Conservation (phyloP, 2,888 invertebrate genomes). For the Bhutanitis thaidina region DNA sequence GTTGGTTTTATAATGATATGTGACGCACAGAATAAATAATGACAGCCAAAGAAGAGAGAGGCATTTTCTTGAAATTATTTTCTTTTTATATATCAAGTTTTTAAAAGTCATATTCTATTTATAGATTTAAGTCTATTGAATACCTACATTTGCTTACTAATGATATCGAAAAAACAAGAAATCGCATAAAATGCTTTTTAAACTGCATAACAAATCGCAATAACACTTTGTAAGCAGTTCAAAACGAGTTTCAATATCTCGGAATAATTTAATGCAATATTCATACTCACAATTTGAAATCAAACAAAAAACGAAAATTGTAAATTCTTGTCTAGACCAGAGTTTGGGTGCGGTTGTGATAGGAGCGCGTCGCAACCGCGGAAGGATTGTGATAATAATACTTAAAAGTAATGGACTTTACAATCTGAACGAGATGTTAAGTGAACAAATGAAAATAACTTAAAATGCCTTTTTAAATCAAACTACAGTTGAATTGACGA, state of each 20-base stretch:
- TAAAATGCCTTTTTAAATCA: not conserved
- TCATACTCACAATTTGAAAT: constrained; percentile 1
- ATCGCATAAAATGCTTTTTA: constrained; percentile 4
- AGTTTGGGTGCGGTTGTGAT: constrained; percentile 13
- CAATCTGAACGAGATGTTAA: constrained; percentile 13
- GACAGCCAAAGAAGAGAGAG: too few relatives aligned
- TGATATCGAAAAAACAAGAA: constrained; percentile 15
- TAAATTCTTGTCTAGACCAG: constrained; percentile 14
- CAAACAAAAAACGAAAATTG: constrained; percentile 8
- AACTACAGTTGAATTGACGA: not conserved
- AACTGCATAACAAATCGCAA: constrained; percentile 8
- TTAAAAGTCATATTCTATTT: too few relatives aligned
- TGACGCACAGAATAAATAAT: too few relatives aligned
- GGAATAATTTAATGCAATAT: constrained; percentile 16
- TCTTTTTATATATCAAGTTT: too few relatives aligned
- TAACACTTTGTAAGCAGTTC: constrained; percentile 6
- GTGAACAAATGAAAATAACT: constrained; percentile 1
- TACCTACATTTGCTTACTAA: too few relatives aligned
- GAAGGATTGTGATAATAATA: constrained; percentile 15
- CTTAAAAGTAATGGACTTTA: constrained; percentile 14
- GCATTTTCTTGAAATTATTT: too few relatives aligned
- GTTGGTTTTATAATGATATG: too few relatives aligned
- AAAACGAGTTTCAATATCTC: constrained; percentile 17
- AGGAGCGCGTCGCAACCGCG: constrained; percentile 10
- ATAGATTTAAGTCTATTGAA: too few relatives aligned